Conservation (phyloP, 2,797 vertebrate species). For the Bothrops alternatus region DNA sequence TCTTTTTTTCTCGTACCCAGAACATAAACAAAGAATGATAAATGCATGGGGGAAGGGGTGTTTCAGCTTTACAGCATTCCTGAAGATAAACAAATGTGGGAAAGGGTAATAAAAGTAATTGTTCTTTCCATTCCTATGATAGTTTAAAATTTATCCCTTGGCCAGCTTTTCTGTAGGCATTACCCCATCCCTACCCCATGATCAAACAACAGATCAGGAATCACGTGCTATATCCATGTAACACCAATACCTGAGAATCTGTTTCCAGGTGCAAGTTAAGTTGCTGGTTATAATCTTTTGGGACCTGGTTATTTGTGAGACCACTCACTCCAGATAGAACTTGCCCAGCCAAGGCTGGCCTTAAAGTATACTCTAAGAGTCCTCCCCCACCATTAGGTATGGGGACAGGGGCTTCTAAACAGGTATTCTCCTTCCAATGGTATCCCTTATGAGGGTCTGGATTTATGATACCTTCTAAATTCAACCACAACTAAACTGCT, state of each 20-base stretch:
- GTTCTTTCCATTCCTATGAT: neutral
- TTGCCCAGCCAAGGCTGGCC: neutral
- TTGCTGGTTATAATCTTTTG: neutral
- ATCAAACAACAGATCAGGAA: neutral
- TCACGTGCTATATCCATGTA: neutral
- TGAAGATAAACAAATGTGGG: neutral
- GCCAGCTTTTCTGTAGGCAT: neutral
- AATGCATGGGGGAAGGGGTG: too few species aligned
- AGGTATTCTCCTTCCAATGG: neutral
- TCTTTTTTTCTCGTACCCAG: neutral
- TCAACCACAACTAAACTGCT: neutral
- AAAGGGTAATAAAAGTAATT: neutral
- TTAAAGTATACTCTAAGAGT: neutral
- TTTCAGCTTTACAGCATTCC: neutral
- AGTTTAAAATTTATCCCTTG: neutral
- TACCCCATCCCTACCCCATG: neutral
- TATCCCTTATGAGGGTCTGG: neutral
- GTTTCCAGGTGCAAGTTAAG: neutral
- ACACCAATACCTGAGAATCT: neutral
- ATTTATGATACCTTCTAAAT: neutral
- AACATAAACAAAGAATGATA: neutral
- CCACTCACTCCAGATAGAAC: neutral
- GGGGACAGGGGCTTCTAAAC: neutral
- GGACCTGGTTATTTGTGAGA: neutral
- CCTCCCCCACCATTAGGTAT: neutral